A percentile compares a stretch with the other conserved stretches of the same genome.
phyloP scores from a whole-genome alignment of 2,888 invertebrate genomes.

The Eristalinus sepulchralis region DNA sequence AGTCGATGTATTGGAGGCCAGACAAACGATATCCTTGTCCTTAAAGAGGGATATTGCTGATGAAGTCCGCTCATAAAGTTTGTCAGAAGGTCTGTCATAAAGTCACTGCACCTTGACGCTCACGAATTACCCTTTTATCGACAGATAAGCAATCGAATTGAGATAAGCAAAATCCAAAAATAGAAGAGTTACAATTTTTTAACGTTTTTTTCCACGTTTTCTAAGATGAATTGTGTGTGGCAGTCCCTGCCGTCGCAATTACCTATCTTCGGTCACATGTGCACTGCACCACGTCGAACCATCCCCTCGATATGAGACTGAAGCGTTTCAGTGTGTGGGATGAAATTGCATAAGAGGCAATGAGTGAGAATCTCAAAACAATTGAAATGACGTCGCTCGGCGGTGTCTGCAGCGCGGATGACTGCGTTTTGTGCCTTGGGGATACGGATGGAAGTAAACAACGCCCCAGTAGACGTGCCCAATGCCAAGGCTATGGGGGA shows the following conservation, averaged over 20 bases:
- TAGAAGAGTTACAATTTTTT: background rate
- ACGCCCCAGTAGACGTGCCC: background rate
- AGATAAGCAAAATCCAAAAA: slow-evolving; percentile 5
- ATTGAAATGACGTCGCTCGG: background rate
- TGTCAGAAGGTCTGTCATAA: background rate
- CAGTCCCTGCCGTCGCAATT: no score
- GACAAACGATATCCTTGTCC: slow-evolving; percentile 11
- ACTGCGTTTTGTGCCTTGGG: background rate
- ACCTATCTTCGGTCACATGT: no score
- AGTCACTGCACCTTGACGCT: background rate
- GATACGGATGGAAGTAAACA: background rate
- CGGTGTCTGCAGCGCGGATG: no score
- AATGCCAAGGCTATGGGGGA: background rate
- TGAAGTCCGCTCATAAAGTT: background rate
- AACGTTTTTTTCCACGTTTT: no score
- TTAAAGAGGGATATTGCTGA: background rate
- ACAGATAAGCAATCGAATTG: background rate
- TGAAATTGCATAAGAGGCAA: background rate
- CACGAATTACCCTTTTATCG: background rate
- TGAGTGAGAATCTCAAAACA: background rate
- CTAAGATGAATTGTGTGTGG: no score
- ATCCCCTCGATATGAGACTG: no score
- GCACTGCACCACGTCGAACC: no score
- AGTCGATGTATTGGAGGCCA: background rate
- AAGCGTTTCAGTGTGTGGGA: background rate